Evolutionary conservation across 2,797 vertebrate genomes (phyloP).

Genomic region (Eospalax fontanierii): DNA sequence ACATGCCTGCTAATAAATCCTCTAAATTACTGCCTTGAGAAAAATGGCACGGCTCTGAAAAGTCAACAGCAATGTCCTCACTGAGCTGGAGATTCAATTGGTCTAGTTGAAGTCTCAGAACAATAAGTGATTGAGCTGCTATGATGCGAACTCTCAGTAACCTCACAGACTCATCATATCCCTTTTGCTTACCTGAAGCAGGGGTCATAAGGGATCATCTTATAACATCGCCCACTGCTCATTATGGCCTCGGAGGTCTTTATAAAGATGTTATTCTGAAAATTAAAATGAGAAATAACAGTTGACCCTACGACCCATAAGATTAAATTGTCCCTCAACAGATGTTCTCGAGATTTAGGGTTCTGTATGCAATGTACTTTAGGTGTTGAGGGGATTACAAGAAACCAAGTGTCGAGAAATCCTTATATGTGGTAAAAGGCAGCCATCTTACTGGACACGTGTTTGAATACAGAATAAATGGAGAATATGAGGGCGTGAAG

Average conservation of each 20-base stretch:
- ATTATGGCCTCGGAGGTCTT: background rate
- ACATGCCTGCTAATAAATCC: constrained; percentile 72
- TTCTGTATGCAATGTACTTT: background rate
- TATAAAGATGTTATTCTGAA: background rate
- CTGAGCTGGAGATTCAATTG: background rate
- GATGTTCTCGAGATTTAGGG: background rate
- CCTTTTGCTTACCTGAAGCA: background rate
- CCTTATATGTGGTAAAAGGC: background rate
- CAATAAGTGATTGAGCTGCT: constrained; percentile 25
- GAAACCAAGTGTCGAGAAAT: background rate
- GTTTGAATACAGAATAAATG: background rate
- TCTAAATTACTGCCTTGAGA: constrained; percentile 67
- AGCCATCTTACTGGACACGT: background rate
- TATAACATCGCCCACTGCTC: background rate
- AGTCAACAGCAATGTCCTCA: constrained; percentile 30
- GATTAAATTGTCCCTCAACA: background rate
- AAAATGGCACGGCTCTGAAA: constrained; percentile 66
- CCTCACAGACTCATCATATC: background rate
- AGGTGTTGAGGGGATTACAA: background rate
- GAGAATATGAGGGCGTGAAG: background rate
- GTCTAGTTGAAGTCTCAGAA: constrained; percentile 72
- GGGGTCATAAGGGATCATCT: background rate
- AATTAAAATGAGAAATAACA: background rate
- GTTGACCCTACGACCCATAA: background rate
- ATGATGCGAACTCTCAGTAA: constrained; percentile 58